A percentile compares a stretch with the other conserved stretches of the same genome.
Conservation (phyloP, 30 jellyfish, hydroid and myxozoan genomes). For the Pseudorhiza aurosa region DNA sequence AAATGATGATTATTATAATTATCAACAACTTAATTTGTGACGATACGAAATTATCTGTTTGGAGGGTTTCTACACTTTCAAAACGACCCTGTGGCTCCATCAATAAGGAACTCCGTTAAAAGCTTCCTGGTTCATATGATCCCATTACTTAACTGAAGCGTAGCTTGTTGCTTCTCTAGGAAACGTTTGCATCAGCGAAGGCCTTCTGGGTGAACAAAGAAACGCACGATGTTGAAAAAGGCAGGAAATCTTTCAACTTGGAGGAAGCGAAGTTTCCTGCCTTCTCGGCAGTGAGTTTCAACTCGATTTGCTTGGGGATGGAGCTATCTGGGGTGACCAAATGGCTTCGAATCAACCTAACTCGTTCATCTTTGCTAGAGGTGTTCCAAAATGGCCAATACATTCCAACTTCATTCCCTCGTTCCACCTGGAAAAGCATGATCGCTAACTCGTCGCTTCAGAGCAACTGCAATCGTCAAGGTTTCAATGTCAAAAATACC, state of each 20-base stretch:
- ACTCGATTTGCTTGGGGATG: constrained; percentile 49
- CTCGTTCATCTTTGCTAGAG: constrained; percentile 19
- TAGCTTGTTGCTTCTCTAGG: too few relatives aligned
- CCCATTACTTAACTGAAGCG: background rate
- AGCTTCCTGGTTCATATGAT: background rate
- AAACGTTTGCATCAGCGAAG: constrained; percentile 17
- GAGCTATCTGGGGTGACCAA: background rate
- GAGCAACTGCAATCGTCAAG: constrained; percentile 52
- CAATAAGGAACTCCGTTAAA: background rate
- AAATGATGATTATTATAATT: too few relatives aligned
- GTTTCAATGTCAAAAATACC: constrained; percentile 26
- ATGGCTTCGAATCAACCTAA: constrained; percentile 23
- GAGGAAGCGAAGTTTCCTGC: constrained; percentile 67
- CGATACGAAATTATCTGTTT: too few relatives aligned
- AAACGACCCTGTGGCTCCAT: background rate
- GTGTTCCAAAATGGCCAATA: constrained; percentile 12
- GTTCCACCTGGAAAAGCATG: constrained; percentile 39
- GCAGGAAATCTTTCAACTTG: constrained; percentile 16
- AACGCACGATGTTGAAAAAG: constrained; percentile 16
- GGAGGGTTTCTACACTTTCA: too few relatives aligned
- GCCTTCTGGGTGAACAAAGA: constrained; percentile 32
- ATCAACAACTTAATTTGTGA: too few relatives aligned
- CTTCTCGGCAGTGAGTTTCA: constrained; percentile 10
- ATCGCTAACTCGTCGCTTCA: constrained; percentile 36
- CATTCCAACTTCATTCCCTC: constrained; percentile 7